Base-by-base conservation (phyloP, 2,888 invertebrate species). In the Lasioglossum malachurum region DNA sequence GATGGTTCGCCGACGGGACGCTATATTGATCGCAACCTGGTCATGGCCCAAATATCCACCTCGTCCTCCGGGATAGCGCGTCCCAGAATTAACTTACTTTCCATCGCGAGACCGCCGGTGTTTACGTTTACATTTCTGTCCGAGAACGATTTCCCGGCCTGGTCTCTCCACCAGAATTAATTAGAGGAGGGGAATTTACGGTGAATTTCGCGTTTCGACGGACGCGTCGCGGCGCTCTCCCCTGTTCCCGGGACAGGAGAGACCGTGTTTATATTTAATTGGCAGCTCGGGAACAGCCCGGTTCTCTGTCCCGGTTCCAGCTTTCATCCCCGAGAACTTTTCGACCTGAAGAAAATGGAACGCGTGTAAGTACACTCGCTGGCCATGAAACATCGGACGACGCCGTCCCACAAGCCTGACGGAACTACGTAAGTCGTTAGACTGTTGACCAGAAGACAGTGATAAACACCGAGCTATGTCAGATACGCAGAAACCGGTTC, bases 41-140 rank as follows among this genome's bases (percentile, higher is more conserved):
- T 94, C 94, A 93, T 94, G 95, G 94, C 94, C 94, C 92, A 94
- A 95, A 95, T 95, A 94, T 93, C 92, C 92, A 90, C 91, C 92
- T 91, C 92, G 93, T 94, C 94, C 93, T 94, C 93, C 91, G 93
- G 94, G 94, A 94, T 90, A 91, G 82, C 91, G 88, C 83, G 88
- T 92, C 93, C 93, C 90, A 92, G 93, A 93, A 93, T 92, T 93
- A 94, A 94, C 93, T 94, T 92, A 94, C 93, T 94, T 94, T 89
- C 88, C 82, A 83, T 89, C 80, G 57, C 57, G 71, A 71, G 57
- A 79, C 12, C 84, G 38, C n/a, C 83, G 31, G 41, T 73, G 78
- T 83, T 83, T 72, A 57, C 41, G 35, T 85, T 79, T 27, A 35
- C 64, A n/a, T 57, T 57, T 57, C 83, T 16, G 46, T 44, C 23